phyloP scores from a whole-genome alignment of 2,888 invertebrate genomes.

The Eretmocerus hayati region DNA sequence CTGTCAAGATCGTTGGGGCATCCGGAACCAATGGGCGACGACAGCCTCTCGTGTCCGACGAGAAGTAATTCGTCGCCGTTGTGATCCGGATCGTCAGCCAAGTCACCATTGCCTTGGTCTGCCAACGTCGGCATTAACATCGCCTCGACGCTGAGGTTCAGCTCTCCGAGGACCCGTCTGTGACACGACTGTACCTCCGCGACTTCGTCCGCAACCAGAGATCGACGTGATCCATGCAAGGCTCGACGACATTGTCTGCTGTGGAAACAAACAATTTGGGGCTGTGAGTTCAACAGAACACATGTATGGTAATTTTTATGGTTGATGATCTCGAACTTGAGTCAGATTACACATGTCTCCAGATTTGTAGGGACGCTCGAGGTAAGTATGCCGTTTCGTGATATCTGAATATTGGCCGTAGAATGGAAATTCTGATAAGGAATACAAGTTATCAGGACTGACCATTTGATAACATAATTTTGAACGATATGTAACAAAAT shows the following conservation, averaged over 20 bases:
- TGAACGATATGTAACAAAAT: too few species aligned
- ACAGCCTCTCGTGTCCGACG: constrained; percentile 57
- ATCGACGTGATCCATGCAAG: constrained; percentile 38
- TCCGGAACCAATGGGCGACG: constrained; percentile 62
- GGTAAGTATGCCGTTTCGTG: too few species aligned
- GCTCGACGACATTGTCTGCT: constrained; percentile 41
- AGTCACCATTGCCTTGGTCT: constrained; percentile 54
- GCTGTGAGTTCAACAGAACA: too few species aligned
- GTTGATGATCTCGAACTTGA: too few species aligned
- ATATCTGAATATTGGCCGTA: too few species aligned
- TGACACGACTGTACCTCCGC: constrained; percentile 77
- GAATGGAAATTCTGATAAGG: too few species aligned
- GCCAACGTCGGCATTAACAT: constrained; percentile 79
- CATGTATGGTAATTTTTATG: too few species aligned
- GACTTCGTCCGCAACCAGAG: constrained; percentile 74
- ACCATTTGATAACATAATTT: too few species aligned
- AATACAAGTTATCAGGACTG: too few species aligned
- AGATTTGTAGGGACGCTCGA: too few species aligned
- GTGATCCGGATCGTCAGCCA: constrained; percentile 34
- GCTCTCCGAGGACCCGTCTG: constrained; percentile 73
- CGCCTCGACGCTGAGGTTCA: constrained; percentile 81
- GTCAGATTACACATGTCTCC: too few species aligned
- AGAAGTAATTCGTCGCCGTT: constrained; percentile 51
- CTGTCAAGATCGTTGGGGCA: constrained; percentile 55
- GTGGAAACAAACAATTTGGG: constrained; percentile 13